Base-by-base conservation (phyloP, 2,888 invertebrate genomes). In the Xestobium rufovillosum region DNA sequence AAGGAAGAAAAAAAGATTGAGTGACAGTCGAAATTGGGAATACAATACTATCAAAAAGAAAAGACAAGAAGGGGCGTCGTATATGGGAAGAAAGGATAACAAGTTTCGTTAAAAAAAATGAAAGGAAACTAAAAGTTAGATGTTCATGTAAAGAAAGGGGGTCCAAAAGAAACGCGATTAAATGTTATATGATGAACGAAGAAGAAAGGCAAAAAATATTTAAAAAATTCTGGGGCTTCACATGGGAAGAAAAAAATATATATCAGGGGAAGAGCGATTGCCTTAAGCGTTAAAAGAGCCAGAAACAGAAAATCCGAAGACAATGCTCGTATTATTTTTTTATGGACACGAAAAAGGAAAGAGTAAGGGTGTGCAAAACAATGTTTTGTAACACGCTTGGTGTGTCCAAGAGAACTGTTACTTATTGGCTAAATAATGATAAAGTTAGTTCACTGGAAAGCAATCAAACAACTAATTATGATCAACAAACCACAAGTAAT, bases 1-100 rank as follows among this genome's bases (percentile, higher is more conserved):
- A 17, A 35, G 35, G 26, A 39, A 39, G 36, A 39, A 36, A 16
- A 36, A 36, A 32, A 39, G 36, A 39, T 33, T 33, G 10, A 36
- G 27, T 33, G 25, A 36, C 14, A 40, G 40, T 23, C 26, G 30
- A 26, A 40, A 34, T 13, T 39, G 39, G 39, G 16, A 34, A 34
- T 34, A 23, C 10, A 39, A 39, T 13, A 31, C 30, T 30, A 39
- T 31, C n/a, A n/a, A n/a, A n/a, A n/a, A n/a, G n/a, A n/a, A n/a
- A n/a, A n/a, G n/a, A n/a, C n/a, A n/a, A n/a, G 34, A 39, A 30
- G 39, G 31, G 27, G 25, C 29, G 10, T 29, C 30, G 10, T 39
- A 26, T 31, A 27, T 39, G 14, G 39, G 39, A 39, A 39, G 39
- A 39, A 35, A 35, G 16, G 16, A 14, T 16, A 39, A 39, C 14